Percentiles rank a stretch among this genome's conserved stretches.
These are phyloP conservation scores for Drosophila fungiperda DNA, from an alignment of 2,888 invertebrate genomes.

Conservation along the genomic window DNA sequence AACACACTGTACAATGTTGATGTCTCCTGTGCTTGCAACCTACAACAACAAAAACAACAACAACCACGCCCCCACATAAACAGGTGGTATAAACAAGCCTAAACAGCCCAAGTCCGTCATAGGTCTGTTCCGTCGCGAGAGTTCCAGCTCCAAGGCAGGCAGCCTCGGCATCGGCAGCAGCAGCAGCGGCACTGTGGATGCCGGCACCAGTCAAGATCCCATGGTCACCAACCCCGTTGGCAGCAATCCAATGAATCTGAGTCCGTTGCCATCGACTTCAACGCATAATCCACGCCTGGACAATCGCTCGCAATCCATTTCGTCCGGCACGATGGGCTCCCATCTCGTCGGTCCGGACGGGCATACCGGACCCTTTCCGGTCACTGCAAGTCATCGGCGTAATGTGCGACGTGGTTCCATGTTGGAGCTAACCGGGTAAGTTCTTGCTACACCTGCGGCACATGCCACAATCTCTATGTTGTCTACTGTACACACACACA, in stretches of 20 bases:
- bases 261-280: conserved; percentile 59
- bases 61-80: conserved; percentile 27
- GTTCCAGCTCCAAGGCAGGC: conserved; percentile 88
- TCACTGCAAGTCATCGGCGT: conserved; percentile 89
- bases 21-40: conserved; percentile 40
- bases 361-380: conserved; percentile 88
- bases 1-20: conserved; percentile 27
- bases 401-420: conserved; percentile 92
- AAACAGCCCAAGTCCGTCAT: conserved; percentile 94
- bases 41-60: conserved; percentile 23
- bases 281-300: conserved; percentile 81
- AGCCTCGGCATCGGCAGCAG: conserved; percentile 86
- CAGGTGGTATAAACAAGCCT: conserved; percentile 94
- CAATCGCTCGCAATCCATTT: conserved; percentile 82
- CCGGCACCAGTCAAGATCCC: conserved; percentile 86
- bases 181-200: conserved; percentile 85
- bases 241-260: conserved; percentile 84
- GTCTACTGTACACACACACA: conserved; percentile 21
- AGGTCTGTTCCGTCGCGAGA: conserved; percentile 94
- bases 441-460: conserved; percentile 60
- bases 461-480: conserved; percentile 31
- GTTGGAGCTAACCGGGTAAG: conserved; percentile 92
- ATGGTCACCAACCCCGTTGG: conserved; percentile 77
- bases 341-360: conserved; percentile 82
- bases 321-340: conserved; percentile 74